These are phyloP conservation scores for Pimpla rufipes DNA, from an alignment of 2,888 invertebrate species.

Conservation along the genomic window DNA sequence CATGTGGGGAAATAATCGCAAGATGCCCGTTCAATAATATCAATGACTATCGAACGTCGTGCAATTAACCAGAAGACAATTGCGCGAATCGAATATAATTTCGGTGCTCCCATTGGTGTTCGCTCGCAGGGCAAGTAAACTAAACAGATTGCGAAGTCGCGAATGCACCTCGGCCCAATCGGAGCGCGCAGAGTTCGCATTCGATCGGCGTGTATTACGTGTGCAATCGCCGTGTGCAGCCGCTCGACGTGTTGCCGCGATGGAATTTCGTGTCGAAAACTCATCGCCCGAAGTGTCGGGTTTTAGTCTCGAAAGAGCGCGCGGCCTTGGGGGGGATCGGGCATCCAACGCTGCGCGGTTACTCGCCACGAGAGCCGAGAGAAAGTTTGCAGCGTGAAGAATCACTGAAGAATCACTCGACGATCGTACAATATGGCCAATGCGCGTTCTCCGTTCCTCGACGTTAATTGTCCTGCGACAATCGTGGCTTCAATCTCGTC, in stretches of 20 bases:
- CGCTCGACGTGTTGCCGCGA: neutral
- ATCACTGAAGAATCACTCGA: neutral
- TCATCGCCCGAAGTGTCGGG: slow-evolving; percentile 19
- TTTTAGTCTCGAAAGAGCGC: slow-evolving; percentile 14
- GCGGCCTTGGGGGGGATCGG: slow-evolving; percentile 9
- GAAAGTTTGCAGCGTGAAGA: slow-evolving; percentile 37
- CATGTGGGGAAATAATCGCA: no score
- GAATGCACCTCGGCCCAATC: neutral
- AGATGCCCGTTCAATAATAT: no score
- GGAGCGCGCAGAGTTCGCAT: neutral
- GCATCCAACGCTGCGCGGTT: neutral
- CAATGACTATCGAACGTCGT: no score
- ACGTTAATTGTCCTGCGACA: neutral
- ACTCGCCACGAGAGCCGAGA: slow-evolving; percentile 8
- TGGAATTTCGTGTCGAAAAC: slow-evolving; percentile 2
- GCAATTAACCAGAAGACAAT: no score
- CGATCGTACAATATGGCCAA: neutral
- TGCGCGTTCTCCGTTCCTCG: neutral
- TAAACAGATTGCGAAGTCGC: neutral
- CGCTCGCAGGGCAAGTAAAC: neutral
- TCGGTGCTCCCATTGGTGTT: no score
- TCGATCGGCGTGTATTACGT: neutral
- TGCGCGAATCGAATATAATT: no score
- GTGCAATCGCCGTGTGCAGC: neutral
- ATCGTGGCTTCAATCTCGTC: neutral